Evolutionary conservation across 2,888 invertebrate genomes (phyloP).

Genomic region (Plebejus melissa): DNA sequence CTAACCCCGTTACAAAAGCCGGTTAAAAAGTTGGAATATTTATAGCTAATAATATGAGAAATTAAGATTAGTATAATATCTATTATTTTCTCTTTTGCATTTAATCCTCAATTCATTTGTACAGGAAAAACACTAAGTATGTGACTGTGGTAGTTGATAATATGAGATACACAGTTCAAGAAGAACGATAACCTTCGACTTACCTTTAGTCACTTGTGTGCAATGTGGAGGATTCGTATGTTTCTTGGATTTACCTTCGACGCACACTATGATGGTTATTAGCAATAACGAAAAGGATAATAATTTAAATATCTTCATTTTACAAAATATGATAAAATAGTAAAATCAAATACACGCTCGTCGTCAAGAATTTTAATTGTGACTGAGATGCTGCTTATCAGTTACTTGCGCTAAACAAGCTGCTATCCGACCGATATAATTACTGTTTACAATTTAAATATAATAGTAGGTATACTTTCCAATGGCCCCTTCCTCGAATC

Average conservation of each 20-base stretch:
- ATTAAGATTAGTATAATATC: too few relatives aligned
- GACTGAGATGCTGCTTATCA: neutral
- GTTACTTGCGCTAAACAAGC: neutral
- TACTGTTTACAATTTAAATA: too few relatives aligned
- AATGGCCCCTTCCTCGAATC: too few relatives aligned
- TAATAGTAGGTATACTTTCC: too few relatives aligned
- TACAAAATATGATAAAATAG: neutral
- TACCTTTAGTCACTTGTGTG: conserved; percentile 58
- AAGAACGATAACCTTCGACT: conserved; percentile 26
- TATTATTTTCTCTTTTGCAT: too few relatives aligned
- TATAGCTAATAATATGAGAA: too few relatives aligned
- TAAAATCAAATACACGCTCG: neutral
- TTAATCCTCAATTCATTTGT: too few relatives aligned
- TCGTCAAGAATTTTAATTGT: neutral
- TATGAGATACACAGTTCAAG: neutral
- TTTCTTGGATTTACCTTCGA: conserved; percentile 40
- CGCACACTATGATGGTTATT: conserved; percentile 26
- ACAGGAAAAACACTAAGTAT: neutral
- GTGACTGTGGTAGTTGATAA: neutral
- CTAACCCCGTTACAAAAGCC: too few relatives aligned
- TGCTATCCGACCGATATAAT: neutral
- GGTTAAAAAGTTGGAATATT: too few relatives aligned
- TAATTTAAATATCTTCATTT: neutral
- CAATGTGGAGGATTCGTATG: conserved; percentile 53
- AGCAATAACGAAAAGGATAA: neutral